A percentile compares a stretch with the other conserved stretches of the same genome.
Evolutionary conservation across 2,888 invertebrate species (phyloP).

Genomic region (Dorcus hopei): DNA sequence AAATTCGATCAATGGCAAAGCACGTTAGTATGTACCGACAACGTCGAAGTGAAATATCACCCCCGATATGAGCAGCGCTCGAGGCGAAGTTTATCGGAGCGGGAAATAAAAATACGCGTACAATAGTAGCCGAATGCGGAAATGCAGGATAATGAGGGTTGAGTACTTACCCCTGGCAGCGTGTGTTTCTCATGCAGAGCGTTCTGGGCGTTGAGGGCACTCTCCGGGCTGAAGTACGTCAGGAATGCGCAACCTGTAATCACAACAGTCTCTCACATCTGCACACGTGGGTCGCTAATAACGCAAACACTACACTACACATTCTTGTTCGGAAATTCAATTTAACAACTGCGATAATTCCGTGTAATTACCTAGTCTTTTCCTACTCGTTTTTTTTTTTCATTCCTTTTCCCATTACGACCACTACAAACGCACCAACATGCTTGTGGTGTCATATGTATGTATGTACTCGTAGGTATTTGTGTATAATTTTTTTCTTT

Average conservation of each 20-base stretch:
- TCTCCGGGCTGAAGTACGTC: constrained; percentile 96
- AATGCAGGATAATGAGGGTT: constrained; percentile 14
- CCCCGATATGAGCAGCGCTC: no score
- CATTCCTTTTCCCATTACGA: not conserved
- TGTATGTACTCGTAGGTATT: no score
- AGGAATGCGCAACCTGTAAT: constrained; percentile 95
- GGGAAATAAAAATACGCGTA: not conserved
- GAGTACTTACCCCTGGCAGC: constrained; percentile 90
- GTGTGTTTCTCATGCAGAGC: constrained; percentile 97
- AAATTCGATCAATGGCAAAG: no score
- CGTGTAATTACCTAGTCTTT: constrained; percentile 23
- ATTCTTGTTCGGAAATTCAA: constrained; percentile 25
- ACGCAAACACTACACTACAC: constrained; percentile 24
- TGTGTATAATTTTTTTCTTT: no score
- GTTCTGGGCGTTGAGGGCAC: constrained; percentile 88
- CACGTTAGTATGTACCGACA: no score
- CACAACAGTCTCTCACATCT: constrained; percentile 21
- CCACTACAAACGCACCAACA: no score
- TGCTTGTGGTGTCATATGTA: no score
- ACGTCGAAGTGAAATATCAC: no score
- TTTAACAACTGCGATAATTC: constrained; percentile 25
- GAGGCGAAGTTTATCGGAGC: no score
- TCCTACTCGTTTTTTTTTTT: not conserved
- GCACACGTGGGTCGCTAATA: constrained; percentile 21
- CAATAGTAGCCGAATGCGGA: constrained; percentile 1